Percentiles rank a stretch among this genome's conserved stretches.
Conservation (phyloP, 2,888 invertebrate genomes). For the Chrysolina americana region DNA sequence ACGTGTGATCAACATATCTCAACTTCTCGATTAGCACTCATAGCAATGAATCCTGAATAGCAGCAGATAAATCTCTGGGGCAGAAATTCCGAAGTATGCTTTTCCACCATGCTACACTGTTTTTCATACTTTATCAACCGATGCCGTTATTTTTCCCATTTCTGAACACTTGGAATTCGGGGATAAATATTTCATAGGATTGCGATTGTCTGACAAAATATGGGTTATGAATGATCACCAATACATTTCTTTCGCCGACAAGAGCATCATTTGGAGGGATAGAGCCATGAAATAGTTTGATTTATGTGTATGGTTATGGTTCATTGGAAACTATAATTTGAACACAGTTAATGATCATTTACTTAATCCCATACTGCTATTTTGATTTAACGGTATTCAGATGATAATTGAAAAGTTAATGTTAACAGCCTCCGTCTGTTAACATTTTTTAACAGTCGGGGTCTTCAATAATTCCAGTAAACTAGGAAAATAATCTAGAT, state of each 20-base stretch:
- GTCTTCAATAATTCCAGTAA: too few relatives aligned
- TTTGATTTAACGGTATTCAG: too few relatives aligned
- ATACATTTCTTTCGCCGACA: background rate
- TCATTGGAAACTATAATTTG: too few relatives aligned
- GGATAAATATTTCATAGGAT: background rate
- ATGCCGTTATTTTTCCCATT: background rate
- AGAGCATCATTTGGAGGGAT: too few relatives aligned
- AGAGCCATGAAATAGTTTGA: too few relatives aligned
- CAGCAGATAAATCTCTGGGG: background rate
- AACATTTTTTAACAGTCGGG: too few relatives aligned
- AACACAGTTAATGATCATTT: too few relatives aligned
- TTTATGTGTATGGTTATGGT: too few relatives aligned
- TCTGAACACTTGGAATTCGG: background rate
- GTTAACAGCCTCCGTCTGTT: too few relatives aligned
- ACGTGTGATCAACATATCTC: background rate
- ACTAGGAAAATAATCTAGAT: too few relatives aligned
- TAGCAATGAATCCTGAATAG: background rate
- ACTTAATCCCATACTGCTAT: too few relatives aligned
- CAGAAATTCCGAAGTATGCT: background rate
- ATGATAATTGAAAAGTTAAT: too few relatives aligned
- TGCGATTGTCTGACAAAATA: background rate
- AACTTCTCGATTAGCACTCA: background rate
- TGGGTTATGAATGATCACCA: background rate
- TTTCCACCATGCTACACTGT: background rate
- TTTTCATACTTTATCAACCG: background rate